phyloP scores from a whole-genome alignment of 37 sponge, comb jelly and placozoan species.

The Cladorhizidae sp. region DNA sequence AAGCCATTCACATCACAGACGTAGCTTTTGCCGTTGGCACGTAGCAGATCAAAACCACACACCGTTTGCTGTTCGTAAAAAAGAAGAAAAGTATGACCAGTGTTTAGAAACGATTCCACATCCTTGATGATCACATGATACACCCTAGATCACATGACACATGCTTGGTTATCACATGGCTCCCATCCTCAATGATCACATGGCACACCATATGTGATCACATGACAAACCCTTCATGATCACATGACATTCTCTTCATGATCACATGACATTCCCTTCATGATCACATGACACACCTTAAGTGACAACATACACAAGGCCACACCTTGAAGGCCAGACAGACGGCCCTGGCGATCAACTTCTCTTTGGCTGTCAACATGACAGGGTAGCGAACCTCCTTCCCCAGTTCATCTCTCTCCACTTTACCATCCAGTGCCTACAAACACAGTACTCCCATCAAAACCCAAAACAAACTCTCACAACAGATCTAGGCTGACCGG shows the following conservation, averaged over 20 bases:
- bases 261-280: neutral
- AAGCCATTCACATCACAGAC: conserved; percentile 99
- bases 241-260: too few relatives aligned
- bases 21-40: conserved; percentile 93
- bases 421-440: conserved; percentile 95
- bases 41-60: conserved; percentile 95
- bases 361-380: conserved; percentile 89
- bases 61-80: conserved; percentile 91
- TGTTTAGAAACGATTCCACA: too few relatives aligned
- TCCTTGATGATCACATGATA: too few relatives aligned
- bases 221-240: too few relatives aligned
- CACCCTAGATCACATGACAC: too few relatives aligned
- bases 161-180: too few relatives aligned
- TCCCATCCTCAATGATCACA: too few relatives aligned
- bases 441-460: neutral
- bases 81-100: too few relatives aligned
- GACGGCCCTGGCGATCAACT: conserved; percentile 89
- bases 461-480: neutral
- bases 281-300: neutral
- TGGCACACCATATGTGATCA: too few relatives aligned
- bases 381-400: conserved; percentile 95
- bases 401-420: conserved; percentile 87
- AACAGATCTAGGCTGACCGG: conserved; percentile 76
- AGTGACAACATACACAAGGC: neutral
- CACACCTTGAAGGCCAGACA: conserved; percentile 89